Evolutionary conservation across 2,888 invertebrate genomes (phyloP), one percentile per base, ranked within the genome.

Genomic region (Drosophila infuscata): DNA sequence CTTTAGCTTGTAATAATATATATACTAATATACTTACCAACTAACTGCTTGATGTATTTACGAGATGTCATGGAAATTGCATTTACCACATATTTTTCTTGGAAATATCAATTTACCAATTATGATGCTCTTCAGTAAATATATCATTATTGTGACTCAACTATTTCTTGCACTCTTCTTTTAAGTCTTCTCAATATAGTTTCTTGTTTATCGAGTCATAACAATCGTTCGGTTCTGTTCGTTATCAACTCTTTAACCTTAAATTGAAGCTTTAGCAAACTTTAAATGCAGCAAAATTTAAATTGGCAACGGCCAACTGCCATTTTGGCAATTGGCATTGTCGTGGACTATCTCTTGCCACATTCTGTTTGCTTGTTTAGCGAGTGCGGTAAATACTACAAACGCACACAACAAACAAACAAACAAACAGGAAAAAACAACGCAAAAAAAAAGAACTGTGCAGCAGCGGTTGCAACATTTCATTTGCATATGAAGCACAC

Each of bases 401-500:
- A 69, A 64, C 61, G 59, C 66, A 72, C 71, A 60, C 52, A 66
- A 52, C 32, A 57, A 25, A 25, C 25, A 25, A 25, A 25, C 2
- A 25, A 25, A 54, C 35, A 43, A 49, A 35, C 33, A 46, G 8
- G 25, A 25, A 46, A 15, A 46, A 46, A 65, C n/a, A 29, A 25
- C 43, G 33, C 36, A 35, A 6, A 43, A 38, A 38, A 33, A 29
- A 0, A 3, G 20, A 58, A 51, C 35, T 49, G 12, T 41, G 53
- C 41, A 56, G 56, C 66, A 68, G 67, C 59, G 58, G 60, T 70
- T 70, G 86, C 83, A 76, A 54, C 73, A 70, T 75, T 90, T 75
- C 87, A 85, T 85, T 85, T 85, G 84, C 84, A 91, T 85, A 90
- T 70, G 70, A 73, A 61, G 58, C 68, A 41, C 54, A 57, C 15